phyloP scores from a whole-genome alignment of 2,797 vertebrate genomes.

The Alosa sapidissima region DNA sequence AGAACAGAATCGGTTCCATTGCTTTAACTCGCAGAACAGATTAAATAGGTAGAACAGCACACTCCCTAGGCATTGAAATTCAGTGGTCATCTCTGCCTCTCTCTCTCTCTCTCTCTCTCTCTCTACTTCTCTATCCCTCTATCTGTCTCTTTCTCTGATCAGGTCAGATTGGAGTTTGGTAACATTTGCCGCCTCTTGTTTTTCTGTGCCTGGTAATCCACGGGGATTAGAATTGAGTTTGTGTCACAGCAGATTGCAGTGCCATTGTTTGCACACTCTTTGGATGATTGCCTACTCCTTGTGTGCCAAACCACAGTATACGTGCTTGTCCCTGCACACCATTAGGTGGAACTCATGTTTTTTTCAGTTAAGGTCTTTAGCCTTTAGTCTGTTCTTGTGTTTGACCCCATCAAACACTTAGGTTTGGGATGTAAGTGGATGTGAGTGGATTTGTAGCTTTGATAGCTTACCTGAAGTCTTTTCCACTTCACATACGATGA shows the following conservation, averaged over 20 bases:
- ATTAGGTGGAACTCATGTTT: too few species aligned
- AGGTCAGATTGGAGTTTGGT: slow-evolving; percentile 3
- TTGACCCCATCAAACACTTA: too few species aligned
- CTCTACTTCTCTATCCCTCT: not conserved
- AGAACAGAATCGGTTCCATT: not conserved
- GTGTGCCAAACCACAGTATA: not conserved
- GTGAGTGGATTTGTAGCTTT: too few species aligned
- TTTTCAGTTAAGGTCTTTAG: too few species aligned
- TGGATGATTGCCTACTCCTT: not conserved
- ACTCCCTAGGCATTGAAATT: not conserved
- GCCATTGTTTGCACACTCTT: not conserved
- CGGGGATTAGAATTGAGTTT: slow-evolving; percentile 5
- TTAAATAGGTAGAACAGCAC: not conserved
- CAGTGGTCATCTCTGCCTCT: too few species aligned
- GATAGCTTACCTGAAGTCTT: not conserved
- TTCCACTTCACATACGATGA: not conserved
- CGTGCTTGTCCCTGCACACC: not conserved
- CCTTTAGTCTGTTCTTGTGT: too few species aligned
- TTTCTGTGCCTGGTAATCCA: not conserved
- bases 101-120: not conserved
- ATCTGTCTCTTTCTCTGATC: not conserved
- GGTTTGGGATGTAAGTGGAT: too few species aligned
- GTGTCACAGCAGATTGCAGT: not conserved
- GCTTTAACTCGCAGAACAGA: not conserved
- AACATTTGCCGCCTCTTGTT: not conserved